phyloP scores from a whole-genome alignment of 2,113 vertebrate species.

The Zosterops borbonicus region DNA sequence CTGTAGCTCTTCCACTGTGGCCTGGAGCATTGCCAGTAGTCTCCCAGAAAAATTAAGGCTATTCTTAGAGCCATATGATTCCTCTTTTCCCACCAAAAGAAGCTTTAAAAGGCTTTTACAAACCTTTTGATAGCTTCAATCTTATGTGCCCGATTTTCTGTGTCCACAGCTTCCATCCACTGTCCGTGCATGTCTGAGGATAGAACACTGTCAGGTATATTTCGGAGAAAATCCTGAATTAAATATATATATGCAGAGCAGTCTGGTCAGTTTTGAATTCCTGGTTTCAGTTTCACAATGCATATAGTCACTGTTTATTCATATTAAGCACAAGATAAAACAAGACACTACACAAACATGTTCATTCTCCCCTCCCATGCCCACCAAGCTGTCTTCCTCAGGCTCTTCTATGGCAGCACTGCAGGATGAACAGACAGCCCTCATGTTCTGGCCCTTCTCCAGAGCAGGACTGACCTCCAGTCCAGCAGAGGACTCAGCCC shows the following conservation, averaged over 20 bases:
- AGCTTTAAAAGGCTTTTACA: background rate
- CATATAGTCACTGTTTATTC: slow-evolving; percentile 46
- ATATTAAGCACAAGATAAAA: slow-evolving; percentile 8
- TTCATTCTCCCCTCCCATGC: background rate
- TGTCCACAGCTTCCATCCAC: slow-evolving; percentile 81
- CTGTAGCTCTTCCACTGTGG: background rate
- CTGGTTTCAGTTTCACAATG: slow-evolving; percentile 10
- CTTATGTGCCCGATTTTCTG: slow-evolving; percentile 61
- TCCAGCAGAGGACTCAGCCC: background rate
- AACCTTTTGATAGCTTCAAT: slow-evolving; percentile 73
- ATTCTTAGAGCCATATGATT: background rate
- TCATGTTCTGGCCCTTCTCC: background rate
- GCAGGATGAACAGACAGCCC: background rate
- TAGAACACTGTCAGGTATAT: slow-evolving; percentile 81
- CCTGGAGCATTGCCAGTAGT: background rate
- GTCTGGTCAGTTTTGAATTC: slow-evolving; percentile 62
- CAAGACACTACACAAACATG: background rate
- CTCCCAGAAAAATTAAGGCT: background rate
- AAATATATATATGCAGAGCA: slow-evolving; percentile 72
- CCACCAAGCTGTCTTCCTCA: background rate
- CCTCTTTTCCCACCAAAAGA: background rate
- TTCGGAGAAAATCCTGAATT: slow-evolving; percentile 83
- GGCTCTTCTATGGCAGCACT: background rate
- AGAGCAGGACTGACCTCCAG: background rate
- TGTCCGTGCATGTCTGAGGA: slow-evolving; percentile 78